Evolutionary conservation across 2,113 vertebrate genomes (phyloP).

Genomic region (Megaleporinus macrocephalus): DNA sequence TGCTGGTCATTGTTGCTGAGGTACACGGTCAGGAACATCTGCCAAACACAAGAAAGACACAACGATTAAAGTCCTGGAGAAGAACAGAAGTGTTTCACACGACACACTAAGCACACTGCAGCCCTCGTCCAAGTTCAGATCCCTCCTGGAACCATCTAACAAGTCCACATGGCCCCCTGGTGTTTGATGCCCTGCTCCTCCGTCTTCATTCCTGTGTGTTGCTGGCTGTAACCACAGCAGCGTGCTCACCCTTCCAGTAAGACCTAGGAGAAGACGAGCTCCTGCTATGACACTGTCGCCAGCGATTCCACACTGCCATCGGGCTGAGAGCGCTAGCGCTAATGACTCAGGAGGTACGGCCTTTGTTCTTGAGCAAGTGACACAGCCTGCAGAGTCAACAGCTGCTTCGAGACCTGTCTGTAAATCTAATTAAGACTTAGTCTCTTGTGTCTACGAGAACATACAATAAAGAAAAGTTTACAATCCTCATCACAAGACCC

Average conservation of each 20-base stretch:
- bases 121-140: neutral
- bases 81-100: too few relatives aligned
- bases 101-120: neutral
- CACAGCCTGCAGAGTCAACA: neutral
- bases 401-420: neutral
- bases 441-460: too few relatives aligned
- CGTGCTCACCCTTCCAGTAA: too few relatives aligned
- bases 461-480: too few relatives aligned
- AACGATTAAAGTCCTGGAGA: too few relatives aligned
- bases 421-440: neutral
- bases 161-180: neutral
- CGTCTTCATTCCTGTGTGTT: neutral
- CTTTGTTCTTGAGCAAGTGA: neutral
- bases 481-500: too few relatives aligned
- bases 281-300: too few relatives aligned
- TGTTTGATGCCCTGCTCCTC: neutral
- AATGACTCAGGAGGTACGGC: too few relatives aligned
- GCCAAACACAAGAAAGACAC: constrained; percentile 31
- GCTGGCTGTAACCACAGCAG: too few relatives aligned
- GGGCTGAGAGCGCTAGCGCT: neutral
- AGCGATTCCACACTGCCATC: neutral
- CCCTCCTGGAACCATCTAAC: neutral
- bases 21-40: constrained; percentile 99
- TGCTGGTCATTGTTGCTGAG: constrained; percentile 99
- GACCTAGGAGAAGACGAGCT: too few relatives aligned